phyloP scores from a whole-genome alignment of 2,888 invertebrate species.

The Cyaniris semiargus region DNA sequence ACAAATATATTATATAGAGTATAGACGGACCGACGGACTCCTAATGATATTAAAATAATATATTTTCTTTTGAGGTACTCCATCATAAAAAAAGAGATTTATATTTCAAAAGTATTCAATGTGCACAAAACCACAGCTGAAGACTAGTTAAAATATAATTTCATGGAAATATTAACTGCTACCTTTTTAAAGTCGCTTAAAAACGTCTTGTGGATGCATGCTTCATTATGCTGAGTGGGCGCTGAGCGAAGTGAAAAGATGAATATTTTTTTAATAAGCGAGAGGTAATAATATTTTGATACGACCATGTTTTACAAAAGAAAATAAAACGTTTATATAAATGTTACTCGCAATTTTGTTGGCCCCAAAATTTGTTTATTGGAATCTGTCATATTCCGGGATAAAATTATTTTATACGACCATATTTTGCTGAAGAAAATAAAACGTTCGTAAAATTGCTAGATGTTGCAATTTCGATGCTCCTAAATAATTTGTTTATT shows the following conservation, averaged over 20 bases:
- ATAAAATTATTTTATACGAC: background rate
- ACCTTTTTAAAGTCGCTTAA: slow-evolving; percentile 9
- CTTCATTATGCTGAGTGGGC: slow-evolving; percentile 15
- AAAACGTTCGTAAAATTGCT: no score
- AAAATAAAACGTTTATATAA: background rate
- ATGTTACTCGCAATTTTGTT: background rate
- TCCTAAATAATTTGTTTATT: no score
- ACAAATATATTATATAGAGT: background rate
- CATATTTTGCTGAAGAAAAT: background rate
- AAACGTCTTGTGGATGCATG: slow-evolving; percentile 14
- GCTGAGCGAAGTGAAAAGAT: slow-evolving; percentile 17
- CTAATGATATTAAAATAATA: no score
- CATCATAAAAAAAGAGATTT: background rate
- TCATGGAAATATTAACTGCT: background rate
- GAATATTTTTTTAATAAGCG: slow-evolving; percentile 19
- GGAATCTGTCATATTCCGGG: no score
- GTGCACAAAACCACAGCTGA: background rate
- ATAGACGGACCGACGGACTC: background rate
- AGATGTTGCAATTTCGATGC: background rate
- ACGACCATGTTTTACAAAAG: background rate
- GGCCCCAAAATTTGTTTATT: background rate
- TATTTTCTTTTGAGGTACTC: no score
- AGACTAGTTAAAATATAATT: slow-evolving; percentile 5
- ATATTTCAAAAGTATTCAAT: background rate
- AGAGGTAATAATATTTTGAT: background rate